Conservation (phyloP, 2,888 invertebrate species). For the Brachyopa scutellaris region DNA sequence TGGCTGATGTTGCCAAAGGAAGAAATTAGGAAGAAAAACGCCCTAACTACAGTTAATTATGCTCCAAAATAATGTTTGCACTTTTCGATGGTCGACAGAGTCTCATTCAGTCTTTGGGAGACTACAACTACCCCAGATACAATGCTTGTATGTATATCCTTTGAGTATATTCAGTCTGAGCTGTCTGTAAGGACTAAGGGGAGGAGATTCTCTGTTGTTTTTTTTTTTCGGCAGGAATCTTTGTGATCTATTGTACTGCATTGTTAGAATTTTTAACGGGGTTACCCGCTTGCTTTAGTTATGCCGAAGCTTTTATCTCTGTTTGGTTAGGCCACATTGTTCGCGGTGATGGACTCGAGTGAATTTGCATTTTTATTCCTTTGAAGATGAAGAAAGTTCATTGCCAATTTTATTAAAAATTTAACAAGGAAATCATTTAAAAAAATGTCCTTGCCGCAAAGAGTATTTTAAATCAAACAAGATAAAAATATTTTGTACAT, state of each 20-base stretch:
- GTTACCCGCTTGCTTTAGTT: neutral
- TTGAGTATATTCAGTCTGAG: conserved; percentile 1
- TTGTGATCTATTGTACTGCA: conserved; percentile 58
- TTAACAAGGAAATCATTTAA: too few species aligned
- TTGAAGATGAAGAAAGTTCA: conserved; percentile 26
- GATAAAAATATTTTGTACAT: neutral
- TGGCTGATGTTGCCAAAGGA: conserved; percentile 36
- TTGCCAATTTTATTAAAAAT: conserved; percentile 20
- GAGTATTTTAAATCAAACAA: conserved; percentile 5
- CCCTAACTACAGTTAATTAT: conserved; percentile 70
- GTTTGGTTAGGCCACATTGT: conserved; percentile 68
- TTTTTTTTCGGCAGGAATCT: conserved; percentile 9
- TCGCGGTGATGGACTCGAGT: conserved; percentile 39
- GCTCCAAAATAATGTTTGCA: conserved; percentile 71
- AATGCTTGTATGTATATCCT: conserved; percentile 1
- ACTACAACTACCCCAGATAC: conserved; percentile 6
- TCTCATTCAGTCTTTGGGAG: conserved; percentile 46
- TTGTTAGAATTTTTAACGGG: conserved; percentile 53
- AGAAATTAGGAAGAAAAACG: conserved; percentile 62
- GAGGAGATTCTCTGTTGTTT: neutral
- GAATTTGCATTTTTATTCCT: conserved; percentile 57
- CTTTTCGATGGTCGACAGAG: conserved; percentile 66
- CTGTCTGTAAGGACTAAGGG: neutral
- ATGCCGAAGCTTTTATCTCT: conserved; percentile 47
- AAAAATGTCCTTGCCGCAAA: neutral